Base-by-base conservation (phyloP, 64 coral and sea anemone species). In the Astreopora myriophthalma region DNA sequence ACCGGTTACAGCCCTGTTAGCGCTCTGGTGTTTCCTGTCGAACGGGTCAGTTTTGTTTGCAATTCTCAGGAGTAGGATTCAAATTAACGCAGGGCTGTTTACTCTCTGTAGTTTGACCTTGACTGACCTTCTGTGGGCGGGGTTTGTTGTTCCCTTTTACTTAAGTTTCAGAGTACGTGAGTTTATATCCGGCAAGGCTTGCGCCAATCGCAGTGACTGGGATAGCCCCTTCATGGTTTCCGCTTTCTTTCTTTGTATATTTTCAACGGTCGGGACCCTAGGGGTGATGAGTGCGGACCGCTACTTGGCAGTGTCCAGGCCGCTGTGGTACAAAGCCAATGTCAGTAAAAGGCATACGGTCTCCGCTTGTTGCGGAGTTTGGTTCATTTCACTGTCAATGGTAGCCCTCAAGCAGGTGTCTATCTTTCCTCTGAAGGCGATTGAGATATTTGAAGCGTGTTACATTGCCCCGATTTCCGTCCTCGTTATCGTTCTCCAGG, bases 21-120 rank as follows among this genome's bases (percentile, higher is more conserved):
- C 28, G 23, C 32, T 83, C 1, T 83, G 79, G 79, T 83, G 79
- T 65, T 83, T 83, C 79, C 48, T 83, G 20, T 83, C 79, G 65
- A 83, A 83, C 33, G 52, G 52, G 79, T 36, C 34, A 14, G 49
- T 83, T 19, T 22, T 83, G 52, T 12, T 83, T 8, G 32, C n/a
- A 20, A 62, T 83, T 63, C 31, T 83, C 1, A 25, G n/a, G 57
- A 32, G 52, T 25, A 34, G 57, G 34, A 29, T 83, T 37, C 52
- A n/a, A 37, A 36, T 83, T 17, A 28, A 57, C 2, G 52, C 79
- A 35, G 79, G 79, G 31, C 58, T 83, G n/a, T n/a, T 34, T 16
- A 23, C 34, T 22, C 55, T 83, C 3, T 83, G 79, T n/a, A 38
- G 79, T 24, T 83, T 83, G 55, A 83, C 79, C 52, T 34, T 65